Evolutionary conservation across 2,113 vertebrate genomes (phyloP).

Genomic region (Podiceps cristatus): DNA sequence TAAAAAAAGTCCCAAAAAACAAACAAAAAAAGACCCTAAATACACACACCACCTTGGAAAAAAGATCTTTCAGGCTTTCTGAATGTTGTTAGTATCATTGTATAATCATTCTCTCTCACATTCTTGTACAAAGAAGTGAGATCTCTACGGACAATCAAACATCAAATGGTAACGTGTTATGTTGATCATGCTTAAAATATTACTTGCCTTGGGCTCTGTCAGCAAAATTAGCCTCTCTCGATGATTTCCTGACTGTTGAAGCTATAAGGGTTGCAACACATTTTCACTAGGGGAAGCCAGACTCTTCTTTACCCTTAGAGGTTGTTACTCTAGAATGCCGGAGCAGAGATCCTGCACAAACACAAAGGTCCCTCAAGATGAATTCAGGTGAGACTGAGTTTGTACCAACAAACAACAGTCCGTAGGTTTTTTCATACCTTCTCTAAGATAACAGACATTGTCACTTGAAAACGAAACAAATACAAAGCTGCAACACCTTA

Average conservation of each 20-base stretch:
- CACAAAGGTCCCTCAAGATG: background rate
- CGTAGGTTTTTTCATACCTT: background rate
- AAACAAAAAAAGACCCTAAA: background rate
- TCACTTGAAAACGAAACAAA: background rate
- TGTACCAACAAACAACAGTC: background rate
- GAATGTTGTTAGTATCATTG: background rate
- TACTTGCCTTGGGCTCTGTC: slow-evolving; percentile 6
- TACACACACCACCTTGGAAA: background rate
- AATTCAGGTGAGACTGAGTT: background rate
- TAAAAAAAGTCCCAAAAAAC: background rate
- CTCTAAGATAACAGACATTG: background rate
- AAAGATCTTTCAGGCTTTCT: background rate
- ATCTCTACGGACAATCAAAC: background rate
- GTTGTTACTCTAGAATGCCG: background rate
- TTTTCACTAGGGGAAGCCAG: background rate
- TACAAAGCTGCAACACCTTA: background rate
- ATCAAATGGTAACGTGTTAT: background rate
- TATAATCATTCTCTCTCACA: background rate
- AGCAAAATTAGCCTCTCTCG: background rate
- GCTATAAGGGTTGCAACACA: background rate
- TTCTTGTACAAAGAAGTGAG: background rate
- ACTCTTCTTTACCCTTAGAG: background rate
- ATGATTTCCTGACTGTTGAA: slow-evolving; percentile 1
- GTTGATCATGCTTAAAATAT: background rate
- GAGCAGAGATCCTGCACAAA: background rate